Conservation (phyloP, 2,113 vertebrate genomes). For the Serilophus lunatus region DNA sequence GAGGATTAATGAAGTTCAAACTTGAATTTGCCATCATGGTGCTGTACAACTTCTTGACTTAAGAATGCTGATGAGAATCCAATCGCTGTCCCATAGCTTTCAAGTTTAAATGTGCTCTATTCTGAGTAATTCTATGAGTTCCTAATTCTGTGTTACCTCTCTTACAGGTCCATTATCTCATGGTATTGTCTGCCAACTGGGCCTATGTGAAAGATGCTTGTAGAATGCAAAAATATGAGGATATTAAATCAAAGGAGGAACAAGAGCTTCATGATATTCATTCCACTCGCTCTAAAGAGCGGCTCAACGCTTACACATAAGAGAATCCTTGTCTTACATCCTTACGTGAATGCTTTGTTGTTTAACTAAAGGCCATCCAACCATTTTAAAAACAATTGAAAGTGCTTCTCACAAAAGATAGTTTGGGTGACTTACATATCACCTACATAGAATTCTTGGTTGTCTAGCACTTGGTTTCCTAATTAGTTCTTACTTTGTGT, state of each 20-base stretch:
- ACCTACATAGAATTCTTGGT: slow-evolving; percentile 65
- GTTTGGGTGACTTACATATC: slow-evolving; percentile 69
- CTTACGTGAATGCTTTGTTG: slow-evolving; percentile 73
- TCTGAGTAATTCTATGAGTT: neutral
- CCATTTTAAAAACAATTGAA: slow-evolving; percentile 69
- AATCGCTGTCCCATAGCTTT: neutral
- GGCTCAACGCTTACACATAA: slow-evolving; percentile 99
- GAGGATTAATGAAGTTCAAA: neutral
- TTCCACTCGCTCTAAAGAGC: slow-evolving; percentile 98
- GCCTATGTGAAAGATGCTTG: slow-evolving; percentile 98
- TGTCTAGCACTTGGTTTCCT: slow-evolving; percentile 75
- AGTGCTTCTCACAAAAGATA: slow-evolving; percentile 80
- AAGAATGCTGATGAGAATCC: neutral
- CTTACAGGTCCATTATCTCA: slow-evolving; percentile 94
- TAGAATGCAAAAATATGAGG: slow-evolving; percentile 98
- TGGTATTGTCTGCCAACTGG: slow-evolving; percentile 99
- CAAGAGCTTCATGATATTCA: slow-evolving; percentile 99
- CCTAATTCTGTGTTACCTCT: neutral
- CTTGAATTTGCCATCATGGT: neutral
- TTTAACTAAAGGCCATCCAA: slow-evolving; percentile 78
- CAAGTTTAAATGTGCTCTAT: neutral
- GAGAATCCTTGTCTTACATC: slow-evolving; percentile 31
- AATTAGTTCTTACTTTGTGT: slow-evolving; percentile 72
- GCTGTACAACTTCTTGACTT: neutral
- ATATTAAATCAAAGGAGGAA: slow-evolving; percentile 99